Conservation (phyloP, 2,888 invertebrate species). For the Adelphocoris suturalis region DNA sequence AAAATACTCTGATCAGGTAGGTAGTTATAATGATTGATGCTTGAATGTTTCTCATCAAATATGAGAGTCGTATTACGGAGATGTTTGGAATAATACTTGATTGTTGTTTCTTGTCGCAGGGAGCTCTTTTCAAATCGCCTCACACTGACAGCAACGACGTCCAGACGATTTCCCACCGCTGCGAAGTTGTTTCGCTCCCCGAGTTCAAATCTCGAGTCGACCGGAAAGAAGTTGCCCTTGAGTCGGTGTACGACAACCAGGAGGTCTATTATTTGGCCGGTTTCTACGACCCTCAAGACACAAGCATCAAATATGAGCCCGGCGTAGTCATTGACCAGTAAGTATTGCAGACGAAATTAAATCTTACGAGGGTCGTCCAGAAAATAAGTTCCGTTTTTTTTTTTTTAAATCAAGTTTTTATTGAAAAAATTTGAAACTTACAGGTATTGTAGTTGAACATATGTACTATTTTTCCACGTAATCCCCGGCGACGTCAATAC, state of each 20-base stretch:
- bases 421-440: too few relatives aligned
- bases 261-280: conserved; percentile 96
- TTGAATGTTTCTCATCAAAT: too few relatives aligned
- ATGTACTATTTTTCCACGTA: too few relatives aligned
- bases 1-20: too few relatives aligned
- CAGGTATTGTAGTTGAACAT: too few relatives aligned
- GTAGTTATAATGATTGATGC: too few relatives aligned
- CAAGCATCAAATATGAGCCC: conserved; percentile 83
- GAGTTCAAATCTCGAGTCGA: conserved; percentile 88
- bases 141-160: conserved; percentile 97
- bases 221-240: conserved; percentile 86
- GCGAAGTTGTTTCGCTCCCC: conserved; percentile 90
- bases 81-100: too few relatives aligned
- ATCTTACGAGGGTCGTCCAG: too few relatives aligned
- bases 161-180: conserved; percentile 97
- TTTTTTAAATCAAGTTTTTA: too few relatives aligned
- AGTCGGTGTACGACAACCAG: conserved; percentile 89
- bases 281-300: conserved; percentile 93
- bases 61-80: too few relatives aligned
- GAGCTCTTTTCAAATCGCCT: conserved; percentile 95
- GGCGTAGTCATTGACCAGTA: conserved; percentile 66
- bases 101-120: conserved; percentile 81
- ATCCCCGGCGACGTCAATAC: too few relatives aligned
- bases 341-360: not conserved
- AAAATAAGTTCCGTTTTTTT: not conserved